Conservation (phyloP, 2,888 invertebrate genomes). For the Busseola fusca region DNA sequence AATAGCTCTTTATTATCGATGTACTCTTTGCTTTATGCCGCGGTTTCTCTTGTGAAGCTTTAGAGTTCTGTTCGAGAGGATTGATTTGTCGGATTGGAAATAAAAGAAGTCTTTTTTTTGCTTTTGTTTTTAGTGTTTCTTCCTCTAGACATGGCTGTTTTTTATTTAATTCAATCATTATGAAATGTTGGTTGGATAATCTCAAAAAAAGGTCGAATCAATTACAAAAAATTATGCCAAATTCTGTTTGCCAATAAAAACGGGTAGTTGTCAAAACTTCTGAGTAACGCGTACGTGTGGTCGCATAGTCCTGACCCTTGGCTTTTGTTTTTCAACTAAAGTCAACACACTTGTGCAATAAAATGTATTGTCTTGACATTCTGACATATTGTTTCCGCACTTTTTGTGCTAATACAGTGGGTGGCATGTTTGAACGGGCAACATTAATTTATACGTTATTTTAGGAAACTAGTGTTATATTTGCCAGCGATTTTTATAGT, state of each 20-base stretch:
- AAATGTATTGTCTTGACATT: conserved; percentile 67
- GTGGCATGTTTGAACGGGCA: conserved; percentile 51
- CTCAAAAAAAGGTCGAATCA: neutral
- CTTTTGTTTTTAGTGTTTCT: neutral
- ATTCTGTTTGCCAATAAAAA: conserved; percentile 55
- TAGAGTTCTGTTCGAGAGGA: conserved; percentile 7
- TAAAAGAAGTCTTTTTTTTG: neutral
- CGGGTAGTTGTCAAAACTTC: conserved; percentile 47
- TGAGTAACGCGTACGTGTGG: conserved; percentile 76
- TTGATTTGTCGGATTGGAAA: conserved; percentile 18
- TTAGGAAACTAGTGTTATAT: conserved; percentile 49
- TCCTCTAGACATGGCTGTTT: neutral
- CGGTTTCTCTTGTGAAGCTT: conserved; percentile 21
- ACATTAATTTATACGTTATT: conserved; percentile 46
- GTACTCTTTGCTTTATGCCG: conserved; percentile 52
- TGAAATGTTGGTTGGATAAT: neutral
- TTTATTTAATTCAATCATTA: neutral
- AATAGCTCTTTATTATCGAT: conserved; percentile 64
- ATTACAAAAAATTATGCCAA: conserved; percentile 19
- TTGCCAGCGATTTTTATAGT: conserved; percentile 32
- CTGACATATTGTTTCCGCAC: conserved; percentile 62
- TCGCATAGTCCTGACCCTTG: conserved; percentile 63
- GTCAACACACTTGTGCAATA: conserved; percentile 74
- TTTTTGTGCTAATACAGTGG: conserved; percentile 57
- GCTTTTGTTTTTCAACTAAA: conserved; percentile 70